Base-by-base conservation (phyloP, 1,140 invertebrate genomes). In the Neodiprion lecontei region DNA sequence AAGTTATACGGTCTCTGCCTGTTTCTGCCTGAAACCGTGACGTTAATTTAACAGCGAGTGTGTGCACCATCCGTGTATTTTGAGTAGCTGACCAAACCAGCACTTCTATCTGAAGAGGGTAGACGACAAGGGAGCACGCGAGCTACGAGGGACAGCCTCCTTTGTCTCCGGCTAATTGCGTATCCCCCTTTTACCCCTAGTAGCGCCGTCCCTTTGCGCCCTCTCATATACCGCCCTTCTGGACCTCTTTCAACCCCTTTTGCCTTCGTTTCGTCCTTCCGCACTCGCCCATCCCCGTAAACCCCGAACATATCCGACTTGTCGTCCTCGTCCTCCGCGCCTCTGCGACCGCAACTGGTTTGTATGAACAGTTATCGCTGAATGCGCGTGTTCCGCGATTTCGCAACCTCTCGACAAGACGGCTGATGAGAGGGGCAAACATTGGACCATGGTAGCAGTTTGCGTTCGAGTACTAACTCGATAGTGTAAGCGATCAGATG, bases 121-220 rank as follows among this genome's bases (percentile, higher is more conserved):
- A 17, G 53, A 61, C 53, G 53, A 61, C 53, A 17, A 61, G 53
- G 53, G 53, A 61, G 53, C 28, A 40, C 0, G n/a, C 8, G 7
- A 61, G 53, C 53, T 61, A 61, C n/a, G 53, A 61, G 53, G 53
- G 53, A 61, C 53, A 61, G 5, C 53, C 53, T 61, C 53, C 53
- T 61, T 61, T 61, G 53, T 61, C 53, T 61, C 53, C 53, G 9
- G 53, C 53, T 61, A 61, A 61, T 61, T 61, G 53, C 53, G 53
- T 61, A 12, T 61, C 53, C 53, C 53, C 53, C 53, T 9, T 17
- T 61, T 11, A 5, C 53, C 53, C 53, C 53, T 61, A 61, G 28
- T 40, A 40, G 28, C 3, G 4, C 53, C 53, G 28, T 17, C 11
- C n/a, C 53, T 61, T 17, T 17, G n/a, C 53, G n/a, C 4, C 53